These are phyloP conservation scores for Poecilia velifera DNA, from an alignment of 2,797 vertebrate species.

Conservation along the genomic window DNA sequence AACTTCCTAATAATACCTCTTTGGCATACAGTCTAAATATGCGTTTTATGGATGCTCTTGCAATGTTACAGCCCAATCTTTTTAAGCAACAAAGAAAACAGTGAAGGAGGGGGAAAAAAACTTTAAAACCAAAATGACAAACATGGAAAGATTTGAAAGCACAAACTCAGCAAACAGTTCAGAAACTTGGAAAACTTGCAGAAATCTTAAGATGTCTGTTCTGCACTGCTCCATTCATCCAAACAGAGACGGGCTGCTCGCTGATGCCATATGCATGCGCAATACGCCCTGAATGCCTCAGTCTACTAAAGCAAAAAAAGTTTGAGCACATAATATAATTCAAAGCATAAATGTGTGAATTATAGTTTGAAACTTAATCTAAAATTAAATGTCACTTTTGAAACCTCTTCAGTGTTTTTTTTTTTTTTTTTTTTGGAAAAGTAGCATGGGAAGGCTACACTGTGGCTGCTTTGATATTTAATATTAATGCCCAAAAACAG, in stretches of 20 bases:
- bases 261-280: conserved; percentile 54
- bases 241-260: conserved; percentile 48
- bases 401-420: not conserved
- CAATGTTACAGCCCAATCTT: conserved; percentile 27
- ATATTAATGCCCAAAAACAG: conserved; percentile 1
- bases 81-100: conserved; percentile 22
- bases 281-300: conserved; percentile 48
- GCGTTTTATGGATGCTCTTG: conserved; percentile 17
- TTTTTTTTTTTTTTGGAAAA: no score
- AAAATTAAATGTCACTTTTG: not conserved
- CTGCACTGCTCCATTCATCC: conserved; percentile 37
- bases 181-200: conserved; percentile 36
- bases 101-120: conserved; percentile 18
- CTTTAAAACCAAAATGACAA: conserved; percentile 37
- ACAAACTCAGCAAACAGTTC: conserved; percentile 40
- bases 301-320: conserved; percentile 14
- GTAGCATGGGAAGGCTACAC: not conserved
- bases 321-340: conserved; percentile 34
- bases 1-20: not conserved
- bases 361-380: not conserved
- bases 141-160: conserved; percentile 50
- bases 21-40: not conserved
- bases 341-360: conserved; percentile 13
- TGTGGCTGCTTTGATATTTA: conserved; percentile 7
- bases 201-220: conserved; percentile 54